Percentiles rank a stretch among this genome's conserved stretches.
Evolutionary conservation across 2,888 invertebrate species (phyloP).

Genomic region (Synergus japonicus): DNA sequence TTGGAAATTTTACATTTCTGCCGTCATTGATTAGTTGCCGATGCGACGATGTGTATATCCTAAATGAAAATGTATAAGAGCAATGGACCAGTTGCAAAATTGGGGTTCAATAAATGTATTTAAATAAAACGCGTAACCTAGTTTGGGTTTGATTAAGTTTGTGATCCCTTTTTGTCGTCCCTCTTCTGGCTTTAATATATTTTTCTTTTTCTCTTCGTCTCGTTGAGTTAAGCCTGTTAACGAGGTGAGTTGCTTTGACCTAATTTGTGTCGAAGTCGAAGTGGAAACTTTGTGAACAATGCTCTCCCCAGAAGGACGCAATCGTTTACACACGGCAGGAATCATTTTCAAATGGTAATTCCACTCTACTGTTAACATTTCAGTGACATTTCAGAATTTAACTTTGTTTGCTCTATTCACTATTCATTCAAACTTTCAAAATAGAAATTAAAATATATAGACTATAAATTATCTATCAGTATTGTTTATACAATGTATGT

Average conservation of each 20-base stretch:
- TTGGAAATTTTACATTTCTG: constrained; percentile 14
- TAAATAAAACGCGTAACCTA: constrained; percentile 26
- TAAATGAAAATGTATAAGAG: constrained; percentile 2
- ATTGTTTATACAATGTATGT: no score
- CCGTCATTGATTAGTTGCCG: neutral
- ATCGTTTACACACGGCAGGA: constrained; percentile 12
- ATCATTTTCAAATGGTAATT: constrained; percentile 3
- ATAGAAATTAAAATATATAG: neutral
- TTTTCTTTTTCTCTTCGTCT: neutral
- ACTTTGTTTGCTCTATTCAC: neutral
- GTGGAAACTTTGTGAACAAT: constrained; percentile 25
- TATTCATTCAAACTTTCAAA: neutral
- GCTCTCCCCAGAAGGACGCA: constrained; percentile 1
- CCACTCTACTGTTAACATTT: neutral
- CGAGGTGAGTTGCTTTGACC: constrained; percentile 20
- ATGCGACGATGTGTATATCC: neutral
- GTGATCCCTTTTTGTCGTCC: neutral
- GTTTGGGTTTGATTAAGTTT: neutral
- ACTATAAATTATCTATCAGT: no score
- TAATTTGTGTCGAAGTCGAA: constrained; percentile 1
- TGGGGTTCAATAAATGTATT: constrained; percentile 40
- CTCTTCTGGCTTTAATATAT: constrained; percentile 9
- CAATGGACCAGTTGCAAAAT: constrained; percentile 13
- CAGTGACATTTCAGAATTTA: neutral
- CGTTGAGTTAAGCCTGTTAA: neutral